These are phyloP conservation scores for Meteorus colon DNA, from an alignment of 2,888 invertebrate genomes.

Conservation along the genomic window DNA sequence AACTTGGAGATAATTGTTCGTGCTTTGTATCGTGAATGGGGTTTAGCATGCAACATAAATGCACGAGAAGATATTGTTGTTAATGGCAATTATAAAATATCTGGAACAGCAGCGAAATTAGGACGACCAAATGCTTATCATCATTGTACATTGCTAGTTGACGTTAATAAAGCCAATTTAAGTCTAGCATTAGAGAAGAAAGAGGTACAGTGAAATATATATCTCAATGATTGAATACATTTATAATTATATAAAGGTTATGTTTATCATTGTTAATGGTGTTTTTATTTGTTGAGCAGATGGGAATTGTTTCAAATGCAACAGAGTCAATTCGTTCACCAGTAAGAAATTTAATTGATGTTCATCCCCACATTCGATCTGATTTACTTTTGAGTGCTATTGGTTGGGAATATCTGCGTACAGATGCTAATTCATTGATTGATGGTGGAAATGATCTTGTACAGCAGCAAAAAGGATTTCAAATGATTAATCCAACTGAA, in stretches of 20 bases:
- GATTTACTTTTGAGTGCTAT: conserved; percentile 85
- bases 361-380: conserved; percentile 82
- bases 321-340: conserved; percentile 88
- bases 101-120: conserved; percentile 96
- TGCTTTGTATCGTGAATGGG: conserved; percentile 88
- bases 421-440: conserved; percentile 79
- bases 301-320: conserved; percentile 86
- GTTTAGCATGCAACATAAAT: conserved; percentile 84
- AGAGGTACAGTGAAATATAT: conserved; percentile 76
- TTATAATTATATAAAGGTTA: background rate
- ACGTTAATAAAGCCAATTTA: conserved; percentile 86
- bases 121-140: conserved; percentile 94
- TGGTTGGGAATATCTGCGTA: conserved; percentile 88
- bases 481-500: conserved; percentile 89
- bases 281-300: conserved; percentile 75
- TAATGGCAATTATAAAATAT: conserved; percentile 86
- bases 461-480: conserved; percentile 87
- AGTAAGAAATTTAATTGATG: conserved; percentile 87
- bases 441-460: conserved; percentile 84
- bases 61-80: conserved; percentile 91
- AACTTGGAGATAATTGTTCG: conserved; percentile 92
- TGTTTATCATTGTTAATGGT: background rate
- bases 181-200: conserved; percentile 83
- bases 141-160: conserved; percentile 95
- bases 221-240: background rate